Conservation (phyloP, 2,797 vertebrate genomes). For the Phrynocephalus guinanensis region DNA sequence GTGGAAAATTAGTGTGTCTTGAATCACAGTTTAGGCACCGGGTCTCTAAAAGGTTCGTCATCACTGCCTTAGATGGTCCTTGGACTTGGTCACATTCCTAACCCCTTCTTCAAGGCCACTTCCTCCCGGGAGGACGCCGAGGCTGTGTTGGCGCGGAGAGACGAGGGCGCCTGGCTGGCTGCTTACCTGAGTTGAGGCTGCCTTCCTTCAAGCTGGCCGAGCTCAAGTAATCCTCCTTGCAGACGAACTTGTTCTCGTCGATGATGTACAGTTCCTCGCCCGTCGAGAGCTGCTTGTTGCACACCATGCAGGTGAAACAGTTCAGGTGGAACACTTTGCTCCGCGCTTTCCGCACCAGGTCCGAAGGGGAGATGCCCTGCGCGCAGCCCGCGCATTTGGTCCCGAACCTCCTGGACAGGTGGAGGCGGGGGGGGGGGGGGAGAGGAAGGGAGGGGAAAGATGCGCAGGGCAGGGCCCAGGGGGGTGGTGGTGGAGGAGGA, state of each 20-base stretch:
- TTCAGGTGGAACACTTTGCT: slow-evolving; percentile 96
- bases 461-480: too few relatives aligned
- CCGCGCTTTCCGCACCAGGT: slow-evolving; percentile 93
- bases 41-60: too few relatives aligned
- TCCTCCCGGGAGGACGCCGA: too few relatives aligned
- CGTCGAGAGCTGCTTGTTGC: slow-evolving; percentile 97
- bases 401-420: slow-evolving; percentile 87
- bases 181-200: slow-evolving; percentile 93
- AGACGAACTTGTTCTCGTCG: slow-evolving; percentile 97
- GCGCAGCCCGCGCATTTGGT: slow-evolving; percentile 95
- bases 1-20: too few relatives aligned
- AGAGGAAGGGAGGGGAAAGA: too few relatives aligned
- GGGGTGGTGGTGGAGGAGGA: neutral
- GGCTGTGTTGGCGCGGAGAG: too few relatives aligned
- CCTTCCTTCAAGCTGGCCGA: slow-evolving; percentile 90
- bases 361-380: slow-evolving; percentile 94
- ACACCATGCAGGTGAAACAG: slow-evolving; percentile 98
- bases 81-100: too few relatives aligned
- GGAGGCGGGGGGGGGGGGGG: neutral
- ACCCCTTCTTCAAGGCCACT: too few relatives aligned
- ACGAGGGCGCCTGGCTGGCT: too few relatives aligned
- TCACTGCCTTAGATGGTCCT: too few relatives aligned
- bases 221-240: slow-evolving; percentile 94
- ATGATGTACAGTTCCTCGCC: slow-evolving; percentile 97
- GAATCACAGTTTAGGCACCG: too few relatives aligned